Percentiles rank a stretch among this genome's conserved stretches.
These are phyloP conservation scores for Anastrepha obliqua DNA, from an alignment of 1,140 invertebrate genomes.

Conservation along the genomic window DNA sequence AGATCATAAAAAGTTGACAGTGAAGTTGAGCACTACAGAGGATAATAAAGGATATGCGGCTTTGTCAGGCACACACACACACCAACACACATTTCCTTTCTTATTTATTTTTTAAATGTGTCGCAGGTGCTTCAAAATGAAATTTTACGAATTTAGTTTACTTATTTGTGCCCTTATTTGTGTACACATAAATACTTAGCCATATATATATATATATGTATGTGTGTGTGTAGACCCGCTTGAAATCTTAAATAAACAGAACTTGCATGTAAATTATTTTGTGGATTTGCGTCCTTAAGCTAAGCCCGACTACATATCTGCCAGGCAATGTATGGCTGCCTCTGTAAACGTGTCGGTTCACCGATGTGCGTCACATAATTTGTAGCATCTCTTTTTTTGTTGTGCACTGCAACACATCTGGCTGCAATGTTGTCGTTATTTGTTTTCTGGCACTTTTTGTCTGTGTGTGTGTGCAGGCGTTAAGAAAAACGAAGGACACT, in stretches of 20 bases:
- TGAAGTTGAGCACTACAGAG: not conserved
- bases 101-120: not conserved
- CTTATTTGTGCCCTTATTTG: not conserved
- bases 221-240: not conserved
- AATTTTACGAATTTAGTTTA: not conserved
- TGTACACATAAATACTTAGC: not conserved
- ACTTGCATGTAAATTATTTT: conserved; percentile 30
- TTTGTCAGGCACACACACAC: not conserved
- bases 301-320: not conserved
- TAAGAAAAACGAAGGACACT: not conserved
- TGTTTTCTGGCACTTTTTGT: not conserved
- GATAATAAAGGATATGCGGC: conserved; percentile 9
- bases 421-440: not conserved
- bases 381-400: not conserved
- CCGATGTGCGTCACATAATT: conserved; percentile 11
- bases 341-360: not conserved
- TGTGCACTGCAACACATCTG: not conserved
- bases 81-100: not conserved
- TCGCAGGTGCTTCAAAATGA: not conserved
- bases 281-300: conserved; percentile 42
- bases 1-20: not conserved
- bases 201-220: not conserved
- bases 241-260: not conserved
- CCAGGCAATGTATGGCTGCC: not conserved
- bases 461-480: not conserved